Evolutionary conservation across 2,113 vertebrate species (phyloP).

Genomic region (Casuarius casuarius): DNA sequence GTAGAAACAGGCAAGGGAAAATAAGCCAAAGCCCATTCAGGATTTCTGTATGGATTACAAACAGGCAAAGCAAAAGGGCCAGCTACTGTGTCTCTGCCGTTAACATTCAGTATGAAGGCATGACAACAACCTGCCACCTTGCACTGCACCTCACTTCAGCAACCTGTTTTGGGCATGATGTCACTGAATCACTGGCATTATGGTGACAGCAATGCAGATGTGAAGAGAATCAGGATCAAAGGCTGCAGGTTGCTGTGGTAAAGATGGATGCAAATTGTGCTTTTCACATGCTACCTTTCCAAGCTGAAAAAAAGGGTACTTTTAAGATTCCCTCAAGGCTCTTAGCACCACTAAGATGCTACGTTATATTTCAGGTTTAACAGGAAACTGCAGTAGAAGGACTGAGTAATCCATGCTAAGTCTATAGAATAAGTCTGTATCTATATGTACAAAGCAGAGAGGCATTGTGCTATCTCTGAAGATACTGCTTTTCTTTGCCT

Average conservation of each 20-base stretch:
- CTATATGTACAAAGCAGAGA: not conserved
- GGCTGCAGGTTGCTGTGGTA: not conserved
- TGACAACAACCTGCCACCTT: not conserved
- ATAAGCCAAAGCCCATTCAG: not conserved
- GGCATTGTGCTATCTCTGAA: not conserved
- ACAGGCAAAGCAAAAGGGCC: not conserved
- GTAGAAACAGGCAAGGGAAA: not conserved
- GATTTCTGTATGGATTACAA: not conserved
- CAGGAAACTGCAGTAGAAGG: not conserved
- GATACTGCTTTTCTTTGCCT: not conserved
- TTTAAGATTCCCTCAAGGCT: not conserved
- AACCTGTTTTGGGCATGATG: not conserved
- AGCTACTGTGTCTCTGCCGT: not conserved
- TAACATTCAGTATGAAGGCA: not conserved
- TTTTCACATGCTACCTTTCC: not conserved
- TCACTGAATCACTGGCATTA: rapidly evolving
- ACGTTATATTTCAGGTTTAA: not conserved
- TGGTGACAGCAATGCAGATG: not conserved
- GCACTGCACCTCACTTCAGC: not conserved
- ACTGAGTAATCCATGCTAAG: not conserved
- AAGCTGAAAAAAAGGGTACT: not conserved
- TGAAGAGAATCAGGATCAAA: not conserved
- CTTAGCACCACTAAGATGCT: not conserved
- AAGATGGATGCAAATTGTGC: not conserved
- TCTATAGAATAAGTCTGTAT: not conserved